Evolutionary conservation across 2,797 vertebrate genomes (phyloP), one percentile per base, ranked within the genome.

Genomic region (Sternarchorhynchus goeldii): DNA sequence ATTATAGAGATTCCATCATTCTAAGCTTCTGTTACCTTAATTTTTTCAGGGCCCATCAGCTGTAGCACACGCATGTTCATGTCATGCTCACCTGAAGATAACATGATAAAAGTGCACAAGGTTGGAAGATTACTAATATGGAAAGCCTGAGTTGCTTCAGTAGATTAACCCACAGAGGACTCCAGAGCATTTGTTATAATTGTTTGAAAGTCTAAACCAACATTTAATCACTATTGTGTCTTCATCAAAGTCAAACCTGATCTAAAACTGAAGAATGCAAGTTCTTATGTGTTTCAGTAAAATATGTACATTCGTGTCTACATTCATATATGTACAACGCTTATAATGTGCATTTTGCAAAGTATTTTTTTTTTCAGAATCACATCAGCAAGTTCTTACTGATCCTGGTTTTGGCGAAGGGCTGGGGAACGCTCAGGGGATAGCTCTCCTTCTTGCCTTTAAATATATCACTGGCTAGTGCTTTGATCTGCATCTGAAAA

Each of bases 371-470:
- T 25, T 25, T 25, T 36, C 34, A 36, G 6, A 36, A 36, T 36
- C 34, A 36, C 45, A 10, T 7, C 41, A 58, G 12, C 18, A 58
- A n/a, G 17, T 0, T 87, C 93, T 91, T 88, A 96, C 97, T 85
- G n/a, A 98, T 92, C 5, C 96, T 91, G 17, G 95, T 97, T 57
- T 95, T 91, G 53, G 87, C n/a, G 29, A 99, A 99, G 0, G 92
- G 92, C 64, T 92, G 90, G 81, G 85, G 87, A 66, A 99, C 86
- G 58, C 94, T 98, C 76, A 92, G 89, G 2, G 83, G 67, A 6
- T 98, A 99, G 71, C 92, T 97, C 17, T 95, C 95, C 75, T 99
- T 99, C 87, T 93, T 98, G 6, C 95, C 96, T 58, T 90, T 88
- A 88, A 99, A 98, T 36, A 97, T 84, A 0, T 90, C 89, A 45